phyloP scores from a whole-genome alignment of 1,140 invertebrate species.

The Meloidogyne chitwoodi region DNA sequence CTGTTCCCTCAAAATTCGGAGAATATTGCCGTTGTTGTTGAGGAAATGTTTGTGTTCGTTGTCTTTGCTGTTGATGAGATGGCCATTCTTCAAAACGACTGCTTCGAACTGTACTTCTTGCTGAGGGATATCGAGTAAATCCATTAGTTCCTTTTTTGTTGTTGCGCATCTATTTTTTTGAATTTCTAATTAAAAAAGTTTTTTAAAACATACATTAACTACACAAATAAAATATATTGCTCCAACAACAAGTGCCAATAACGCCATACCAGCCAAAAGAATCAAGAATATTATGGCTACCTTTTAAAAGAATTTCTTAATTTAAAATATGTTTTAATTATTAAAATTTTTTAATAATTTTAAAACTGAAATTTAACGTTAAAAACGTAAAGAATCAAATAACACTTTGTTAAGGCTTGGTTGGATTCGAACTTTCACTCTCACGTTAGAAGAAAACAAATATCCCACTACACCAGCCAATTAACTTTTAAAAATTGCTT shows the following conservation, averaged over 20 bases:
- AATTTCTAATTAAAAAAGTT: too few species aligned
- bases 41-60: neutral
- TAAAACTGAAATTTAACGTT: too few species aligned
- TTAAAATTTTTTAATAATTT: too few species aligned
- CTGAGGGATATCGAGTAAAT: constrained; percentile 11
- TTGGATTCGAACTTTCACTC: too few species aligned
- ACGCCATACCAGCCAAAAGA: constrained; percentile 16
- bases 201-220: constrained; percentile 18
- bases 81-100: neutral
- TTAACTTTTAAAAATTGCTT: too few species aligned
- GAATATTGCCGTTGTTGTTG: constrained; percentile 20
- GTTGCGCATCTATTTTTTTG: constrained; percentile 20
- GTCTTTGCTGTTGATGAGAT: neutral
- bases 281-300: constrained; percentile 27
- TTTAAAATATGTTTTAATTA: neutral
- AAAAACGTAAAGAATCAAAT: too few species aligned
- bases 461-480: too few species aligned
- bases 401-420: too few species aligned
- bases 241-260: constrained; percentile 23
- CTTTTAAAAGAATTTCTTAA: constrained; percentile 4
- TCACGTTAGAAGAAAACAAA: too few species aligned
- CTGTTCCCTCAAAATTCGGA: neutral
- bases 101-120: constrained; percentile 11
- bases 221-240: constrained; percentile 35
- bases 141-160: constrained; percentile 12